Evolutionary conservation across 2,797 vertebrate genomes (phyloP), one percentile per base, ranked within the genome.

Genomic region (Amblyraja radiata): DNA sequence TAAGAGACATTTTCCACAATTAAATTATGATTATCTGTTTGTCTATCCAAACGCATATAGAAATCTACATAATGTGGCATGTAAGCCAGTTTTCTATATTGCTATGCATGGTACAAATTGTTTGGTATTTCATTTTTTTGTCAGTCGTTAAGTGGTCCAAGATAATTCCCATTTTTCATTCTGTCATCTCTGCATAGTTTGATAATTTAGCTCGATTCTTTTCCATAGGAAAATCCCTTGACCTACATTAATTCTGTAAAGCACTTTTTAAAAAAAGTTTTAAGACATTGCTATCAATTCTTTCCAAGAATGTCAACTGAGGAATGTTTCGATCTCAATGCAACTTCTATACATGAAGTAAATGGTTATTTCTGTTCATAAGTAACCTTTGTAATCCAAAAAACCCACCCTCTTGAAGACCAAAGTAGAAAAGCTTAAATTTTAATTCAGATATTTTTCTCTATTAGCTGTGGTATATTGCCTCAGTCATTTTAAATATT

Each of bases 221-320:
- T 88, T n/a, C 83, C 65, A 7, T 88, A 32, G 84, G 84, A 65
- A 88, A 65, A 63, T 61, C 84, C 6, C 61, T 65, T 18, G 61
- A 86, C 28, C 11, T 65, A 28, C 54, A 58, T 32, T 6, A 65
- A 88, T 88, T 54, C 46, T 84, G 23, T 61, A 14, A 32, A 88
- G 65, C 28, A 16, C n/a, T 32, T 65, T 32, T 88, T 88, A 32
- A 32, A n/a, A n/a, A n/a, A 32, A 11, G 58, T 10, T 32, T 88
- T 32, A n/a, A 88, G 14, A 32, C 0, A 18, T 5, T 63, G 5
- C 6, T 46, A 21, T 88, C 13, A 88, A 65, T 88, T 5, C 61
- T 10, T 92, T 92, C 36, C 90, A 92, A 76, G 23, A 92, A 92
- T 92, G 39, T 25, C 39, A 74, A 28, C 10, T 74, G 90, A 36